Conservation (phyloP, 1,140 invertebrate species). For the Neoseiulus cucumeris region DNA sequence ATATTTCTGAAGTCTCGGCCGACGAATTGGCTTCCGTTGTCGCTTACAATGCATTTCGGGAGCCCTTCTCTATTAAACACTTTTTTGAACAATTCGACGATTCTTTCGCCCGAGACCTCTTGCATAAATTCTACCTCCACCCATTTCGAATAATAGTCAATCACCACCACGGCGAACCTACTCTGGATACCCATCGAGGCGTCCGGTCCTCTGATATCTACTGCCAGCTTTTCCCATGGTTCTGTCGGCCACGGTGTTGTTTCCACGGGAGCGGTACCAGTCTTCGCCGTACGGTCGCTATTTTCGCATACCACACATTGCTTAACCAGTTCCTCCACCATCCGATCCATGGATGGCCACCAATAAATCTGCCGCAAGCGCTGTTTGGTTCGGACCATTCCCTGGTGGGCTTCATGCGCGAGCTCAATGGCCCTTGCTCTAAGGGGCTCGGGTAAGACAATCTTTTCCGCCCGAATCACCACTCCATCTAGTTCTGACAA, state of each 20-base stretch:
- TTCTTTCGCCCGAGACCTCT: constrained; percentile 8
- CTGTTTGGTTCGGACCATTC: constrained; percentile 18
- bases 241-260: neutral
- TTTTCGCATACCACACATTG: constrained; percentile 13
- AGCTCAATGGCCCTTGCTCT: neutral
- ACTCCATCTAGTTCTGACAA: neutral
- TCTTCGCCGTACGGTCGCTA: constrained; percentile 9
- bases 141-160: constrained; percentile 15
- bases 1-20: constrained; percentile 11
- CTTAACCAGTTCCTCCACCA: constrained; percentile 14
- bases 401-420: constrained; percentile 14
- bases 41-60: constrained; percentile 12
- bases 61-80: constrained; percentile 14
- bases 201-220: constrained; percentile 14
- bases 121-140: constrained; percentile 12
- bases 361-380: constrained; percentile 14
- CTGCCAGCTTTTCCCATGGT: constrained; percentile 13
- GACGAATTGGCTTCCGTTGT: constrained; percentile 16
- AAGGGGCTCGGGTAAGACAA: neutral
- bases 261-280: constrained; percentile 10
- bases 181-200: neutral
- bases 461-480: neutral
- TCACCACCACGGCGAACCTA: constrained; percentile 12
- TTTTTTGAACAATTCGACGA: constrained; percentile 12
- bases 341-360: constrained; percentile 17